phyloP scores from a whole-genome alignment of 2,888 invertebrate species.

The Orchesellides sinensis region DNA sequence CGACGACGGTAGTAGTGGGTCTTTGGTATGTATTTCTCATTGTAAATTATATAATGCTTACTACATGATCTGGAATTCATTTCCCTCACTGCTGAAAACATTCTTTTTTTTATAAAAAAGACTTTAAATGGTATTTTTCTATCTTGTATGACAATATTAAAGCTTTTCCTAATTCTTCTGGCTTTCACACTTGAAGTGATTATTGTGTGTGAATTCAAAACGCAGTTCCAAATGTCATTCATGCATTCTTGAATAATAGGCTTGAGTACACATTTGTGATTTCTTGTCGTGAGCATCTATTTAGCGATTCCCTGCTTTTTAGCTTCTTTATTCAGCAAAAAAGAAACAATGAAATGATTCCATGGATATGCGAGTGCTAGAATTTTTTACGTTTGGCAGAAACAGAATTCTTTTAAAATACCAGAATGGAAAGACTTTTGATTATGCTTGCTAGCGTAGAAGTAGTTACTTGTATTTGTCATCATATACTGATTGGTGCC shows the following conservation, averaged over 20 bases:
- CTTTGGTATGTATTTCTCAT: slow-evolving; percentile 30
- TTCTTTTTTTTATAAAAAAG: slow-evolving; percentile 1
- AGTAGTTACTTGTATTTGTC: too few species aligned
- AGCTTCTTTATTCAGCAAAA: slow-evolving; percentile 40
- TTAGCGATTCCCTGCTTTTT: slow-evolving; percentile 63
- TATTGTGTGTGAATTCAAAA: slow-evolving; percentile 49
- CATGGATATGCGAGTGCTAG: too few species aligned
- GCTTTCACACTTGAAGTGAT: slow-evolving; percentile 45
- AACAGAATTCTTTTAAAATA: too few species aligned
- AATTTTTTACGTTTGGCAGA: too few species aligned
- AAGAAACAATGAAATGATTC: slow-evolving; percentile 32
- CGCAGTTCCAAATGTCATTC: slow-evolving; percentile 62
- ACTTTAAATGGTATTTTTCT: too few species aligned
- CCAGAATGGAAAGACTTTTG: too few species aligned
- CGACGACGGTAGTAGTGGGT: too few species aligned
- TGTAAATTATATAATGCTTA: slow-evolving; percentile 50
- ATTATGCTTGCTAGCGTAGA: too few species aligned
- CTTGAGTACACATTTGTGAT: slow-evolving; percentile 57
- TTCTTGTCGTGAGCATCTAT: slow-evolving; percentile 64
- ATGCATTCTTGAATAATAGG: slow-evolving; percentile 61
- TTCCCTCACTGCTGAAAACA: slow-evolving; percentile 21
- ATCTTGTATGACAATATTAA: neutral
- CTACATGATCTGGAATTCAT: slow-evolving; percentile 64
- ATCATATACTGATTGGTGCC: too few species aligned
- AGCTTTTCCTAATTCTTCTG: slow-evolving; percentile 18